A percentile compares a stretch with the other conserved stretches of the same genome.
Evolutionary conservation across 2,888 invertebrate species (phyloP).

Genomic region (Rhorus exstirpatorius): DNA sequence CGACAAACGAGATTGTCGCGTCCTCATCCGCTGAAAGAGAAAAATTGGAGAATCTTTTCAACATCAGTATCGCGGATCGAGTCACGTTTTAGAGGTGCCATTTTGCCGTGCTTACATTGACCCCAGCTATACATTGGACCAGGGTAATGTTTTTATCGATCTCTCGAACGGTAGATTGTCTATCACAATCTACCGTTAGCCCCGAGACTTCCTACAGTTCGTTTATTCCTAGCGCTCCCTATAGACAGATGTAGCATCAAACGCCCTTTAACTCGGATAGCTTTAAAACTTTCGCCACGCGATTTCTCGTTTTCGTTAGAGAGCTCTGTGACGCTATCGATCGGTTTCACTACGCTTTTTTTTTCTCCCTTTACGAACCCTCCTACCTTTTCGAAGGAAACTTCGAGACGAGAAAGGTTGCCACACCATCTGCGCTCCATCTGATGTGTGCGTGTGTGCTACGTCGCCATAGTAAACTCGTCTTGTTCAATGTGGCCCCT

Average conservation of each 20-base stretch:
- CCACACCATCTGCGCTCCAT: constrained; percentile 53
- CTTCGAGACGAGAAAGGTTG: constrained; percentile 28
- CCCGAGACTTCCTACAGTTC: background rate
- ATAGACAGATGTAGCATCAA: background rate
- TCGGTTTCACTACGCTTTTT: constrained; percentile 36
- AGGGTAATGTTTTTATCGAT: background rate
- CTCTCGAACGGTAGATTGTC: background rate
- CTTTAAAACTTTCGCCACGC: background rate
- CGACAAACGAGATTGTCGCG: no score
- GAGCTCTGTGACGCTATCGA: constrained; percentile 20
- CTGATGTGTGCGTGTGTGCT: constrained; percentile 19
- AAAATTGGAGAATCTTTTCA: no score
- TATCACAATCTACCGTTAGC: background rate
- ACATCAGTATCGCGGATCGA: no score
- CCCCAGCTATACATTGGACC: background rate
- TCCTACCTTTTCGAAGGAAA: constrained; percentile 43
- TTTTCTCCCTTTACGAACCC: constrained; percentile 1
- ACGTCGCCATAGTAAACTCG: constrained; percentile 30
- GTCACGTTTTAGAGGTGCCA: no score
- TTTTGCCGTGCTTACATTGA: no score
- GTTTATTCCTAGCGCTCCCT: background rate
- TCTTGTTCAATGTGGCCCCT: constrained; percentile 37
- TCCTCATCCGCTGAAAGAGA: no score
- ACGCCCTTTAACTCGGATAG: background rate
- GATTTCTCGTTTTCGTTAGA: constrained; percentile 16